Conservation (phyloP, 1,140 invertebrate species). For the Zophobas atratus region DNA sequence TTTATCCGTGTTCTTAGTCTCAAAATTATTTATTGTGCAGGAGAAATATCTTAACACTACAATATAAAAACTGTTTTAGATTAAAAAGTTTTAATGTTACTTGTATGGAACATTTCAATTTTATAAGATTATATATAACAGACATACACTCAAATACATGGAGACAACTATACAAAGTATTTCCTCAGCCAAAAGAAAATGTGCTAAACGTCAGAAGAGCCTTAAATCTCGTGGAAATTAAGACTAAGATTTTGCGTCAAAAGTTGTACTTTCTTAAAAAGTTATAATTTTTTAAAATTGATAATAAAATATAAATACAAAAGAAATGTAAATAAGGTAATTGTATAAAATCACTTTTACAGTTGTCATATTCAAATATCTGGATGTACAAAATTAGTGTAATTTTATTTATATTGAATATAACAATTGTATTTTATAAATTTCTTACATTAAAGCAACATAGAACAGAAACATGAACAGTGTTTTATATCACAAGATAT, state of each 20-base stretch:
- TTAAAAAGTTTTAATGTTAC: constrained; percentile 61
- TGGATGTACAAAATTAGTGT: constrained; percentile 38
- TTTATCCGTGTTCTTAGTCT: constrained; percentile 13
- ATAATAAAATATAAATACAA: constrained; percentile 53
- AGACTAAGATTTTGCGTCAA: constrained; percentile 38
- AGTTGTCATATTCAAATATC: constrained; percentile 46
- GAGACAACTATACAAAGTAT: constrained; percentile 57
- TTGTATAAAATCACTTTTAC: constrained; percentile 46
- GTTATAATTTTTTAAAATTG: constrained; percentile 45
- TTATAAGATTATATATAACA: constrained; percentile 62
- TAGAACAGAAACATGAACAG: constrained; percentile 52
- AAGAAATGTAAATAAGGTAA: constrained; percentile 46
- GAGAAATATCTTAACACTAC: constrained; percentile 8
- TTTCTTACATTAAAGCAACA: constrained; percentile 48
- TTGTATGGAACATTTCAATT: constrained; percentile 60
- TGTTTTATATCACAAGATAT: constrained; percentile 58
- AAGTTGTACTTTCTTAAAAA: constrained; percentile 41
- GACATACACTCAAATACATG: constrained; percentile 62
- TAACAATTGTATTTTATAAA: constrained; percentile 45
- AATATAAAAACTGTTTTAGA: constrained; percentile 43
- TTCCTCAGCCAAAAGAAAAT: constrained; percentile 55
- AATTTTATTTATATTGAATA: constrained; percentile 42
- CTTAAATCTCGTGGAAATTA: constrained; percentile 51
- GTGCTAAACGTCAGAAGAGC: constrained; percentile 50
- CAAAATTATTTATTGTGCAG: constrained; percentile 18